These are phyloP conservation scores for Pterois miles DNA, from an alignment of 2,797 vertebrate genomes.

Conservation along the genomic window DNA sequence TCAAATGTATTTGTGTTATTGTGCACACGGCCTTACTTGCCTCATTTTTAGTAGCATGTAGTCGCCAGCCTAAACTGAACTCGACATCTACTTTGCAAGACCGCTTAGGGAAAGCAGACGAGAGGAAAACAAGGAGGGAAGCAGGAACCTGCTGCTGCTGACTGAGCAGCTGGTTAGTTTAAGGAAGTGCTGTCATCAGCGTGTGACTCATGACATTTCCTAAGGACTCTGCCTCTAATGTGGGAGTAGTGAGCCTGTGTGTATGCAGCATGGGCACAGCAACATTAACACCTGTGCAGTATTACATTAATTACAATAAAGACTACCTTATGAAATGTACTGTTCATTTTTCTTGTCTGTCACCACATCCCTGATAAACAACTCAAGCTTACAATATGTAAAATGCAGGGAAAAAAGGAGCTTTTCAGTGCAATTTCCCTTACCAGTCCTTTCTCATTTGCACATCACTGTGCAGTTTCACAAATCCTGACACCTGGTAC, in stretches of 20 bases:
- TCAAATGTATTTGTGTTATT: neutral
- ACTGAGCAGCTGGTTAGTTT: slow-evolving; percentile 55
- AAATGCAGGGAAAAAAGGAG: neutral
- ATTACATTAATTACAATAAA: neutral
- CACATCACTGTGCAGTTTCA: neutral
- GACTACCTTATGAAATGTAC: neutral
- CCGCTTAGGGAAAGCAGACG: neutral
- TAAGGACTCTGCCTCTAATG: slow-evolving; percentile 12
- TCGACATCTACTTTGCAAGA: neutral
- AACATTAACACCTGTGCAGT: neutral
- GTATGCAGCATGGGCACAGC: neutral
- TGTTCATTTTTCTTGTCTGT: too few relatives aligned
- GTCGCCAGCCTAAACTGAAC: neutral
- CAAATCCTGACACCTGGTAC: neutral
- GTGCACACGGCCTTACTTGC: neutral
- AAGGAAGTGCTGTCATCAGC: slow-evolving; percentile 62
- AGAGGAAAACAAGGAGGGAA: slow-evolving; percentile 24
- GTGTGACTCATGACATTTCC: slow-evolving; percentile 62
- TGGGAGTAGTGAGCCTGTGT: neutral
- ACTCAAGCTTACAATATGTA: neutral
- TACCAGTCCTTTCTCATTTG: neutral
- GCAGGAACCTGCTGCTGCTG: slow-evolving; percentile 58
- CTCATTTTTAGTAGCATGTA: neutral
- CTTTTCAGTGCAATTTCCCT: neutral
- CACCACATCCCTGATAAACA: neutral